Conservation (phyloP, 2,888 invertebrate species). For the Malacosoma neustria region DNA sequence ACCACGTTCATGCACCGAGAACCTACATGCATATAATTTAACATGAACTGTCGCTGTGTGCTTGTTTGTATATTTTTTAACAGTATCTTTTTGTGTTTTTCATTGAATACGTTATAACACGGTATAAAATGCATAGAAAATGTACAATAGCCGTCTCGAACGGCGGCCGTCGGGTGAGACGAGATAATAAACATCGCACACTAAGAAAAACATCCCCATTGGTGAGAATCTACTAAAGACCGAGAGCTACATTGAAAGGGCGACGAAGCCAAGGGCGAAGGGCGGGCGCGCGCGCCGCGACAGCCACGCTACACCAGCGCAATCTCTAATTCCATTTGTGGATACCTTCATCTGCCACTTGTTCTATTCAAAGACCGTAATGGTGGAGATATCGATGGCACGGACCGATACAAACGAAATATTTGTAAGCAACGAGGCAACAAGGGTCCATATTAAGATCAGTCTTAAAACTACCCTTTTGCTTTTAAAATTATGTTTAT, state of each 20-base stretch:
- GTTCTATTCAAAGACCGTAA: too few species aligned
- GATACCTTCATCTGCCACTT: too few species aligned
- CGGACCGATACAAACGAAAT: too few species aligned
- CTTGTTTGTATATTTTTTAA: constrained; percentile 30
- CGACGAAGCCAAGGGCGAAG: constrained; percentile 6
- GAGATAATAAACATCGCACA: constrained; percentile 10
- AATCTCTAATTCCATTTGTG: too few species aligned
- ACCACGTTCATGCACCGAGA: constrained; percentile 1
- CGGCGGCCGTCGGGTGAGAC: constrained; percentile 42
- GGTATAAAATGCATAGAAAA: constrained; percentile 73
- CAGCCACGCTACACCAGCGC: too few species aligned
- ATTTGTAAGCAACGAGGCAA: too few species aligned
- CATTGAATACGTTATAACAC: constrained; percentile 43
- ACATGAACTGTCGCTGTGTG: constrained; percentile 5
- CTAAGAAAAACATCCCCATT: background rate
- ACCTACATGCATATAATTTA: background rate
- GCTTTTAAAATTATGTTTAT: too few species aligned
- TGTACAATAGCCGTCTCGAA: constrained; percentile 63
- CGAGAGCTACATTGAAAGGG: constrained; percentile 4
- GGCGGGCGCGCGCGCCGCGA: constrained; percentile 1
- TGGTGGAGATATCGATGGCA: too few species aligned
- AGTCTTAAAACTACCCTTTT: too few species aligned
- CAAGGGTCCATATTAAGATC: too few species aligned
- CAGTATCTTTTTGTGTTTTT: constrained; percentile 23
- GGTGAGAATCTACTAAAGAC: background rate